Base-by-base conservation (phyloP, 2,113 vertebrate species). In the Phocoena sinus region DNA sequence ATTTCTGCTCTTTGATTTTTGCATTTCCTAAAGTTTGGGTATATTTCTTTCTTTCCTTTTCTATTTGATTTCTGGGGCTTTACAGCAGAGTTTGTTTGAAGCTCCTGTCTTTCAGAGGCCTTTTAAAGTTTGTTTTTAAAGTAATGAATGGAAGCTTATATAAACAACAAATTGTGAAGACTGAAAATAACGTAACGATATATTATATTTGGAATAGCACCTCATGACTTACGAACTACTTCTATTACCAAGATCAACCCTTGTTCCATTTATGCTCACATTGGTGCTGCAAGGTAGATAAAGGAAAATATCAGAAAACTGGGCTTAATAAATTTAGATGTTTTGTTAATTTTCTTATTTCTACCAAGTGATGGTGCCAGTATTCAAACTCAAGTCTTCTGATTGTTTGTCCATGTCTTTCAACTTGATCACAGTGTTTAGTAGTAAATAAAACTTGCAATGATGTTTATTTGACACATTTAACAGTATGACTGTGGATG, bases 71-170 rank as follows among this genome's bases (percentile, higher is more conserved):
- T 71, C 71, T 90, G 17, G 77, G 71, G 90, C 47, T 68, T 97
- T 87, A 79, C 13, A 87, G 73, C 38, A 65, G 56, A 96, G 41
- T 97, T 91, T 53, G 92, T 73, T 76, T 94, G 89, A 94, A 81
- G 58, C 41, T 96, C n/a, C 82, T 73, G 11, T 93, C 91, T 97
- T 98, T 98, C 76, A 95, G 85, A 53, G 21, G 56, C 94, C 95
- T 96, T 94, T 67, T 17, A 79, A 10, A 71, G 79, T 84, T 87
- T 89, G 90, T 91, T 47, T 73, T 71, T 47, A 6, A 44, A 92
- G 65, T 76, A 70, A 58, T 56, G 65, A 95, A n/a, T 89, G 38
- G 25, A 65, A 13, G 36, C 33, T 84, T 92, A 80, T 12, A 93
- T 65, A 90, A 96, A 60, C 47, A 73, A 50, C 56, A 81, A 85